Base-by-base conservation (phyloP, 2,888 invertebrate genomes). In the Oxyscelio sp. region DNA sequence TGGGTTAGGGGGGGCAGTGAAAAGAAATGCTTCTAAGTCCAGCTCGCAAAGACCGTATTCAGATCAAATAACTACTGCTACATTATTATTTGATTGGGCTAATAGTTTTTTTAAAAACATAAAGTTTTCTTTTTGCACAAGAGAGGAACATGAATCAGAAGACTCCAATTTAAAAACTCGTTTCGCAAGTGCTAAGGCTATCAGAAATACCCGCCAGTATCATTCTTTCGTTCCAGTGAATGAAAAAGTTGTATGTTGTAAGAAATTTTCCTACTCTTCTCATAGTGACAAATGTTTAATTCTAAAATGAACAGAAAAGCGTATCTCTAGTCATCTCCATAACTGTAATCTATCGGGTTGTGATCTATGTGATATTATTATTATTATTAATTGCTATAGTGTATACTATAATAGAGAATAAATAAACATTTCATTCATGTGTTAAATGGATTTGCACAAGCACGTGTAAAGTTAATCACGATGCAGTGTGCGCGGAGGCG, bases 71-170 rank as follows among this genome's bases (percentile, higher is more conserved):
- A 61, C 43, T 40, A 61, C 43, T 17, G 13, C 61, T 4, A 43
- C 8, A 61, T 19, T 43, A 40, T 61, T 61, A 61, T 43, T 40
- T 24, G 61, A 27, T 27, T 27, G 27, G 27, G 61, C 61, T 19
- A 61, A 21, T 5, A 17, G 40, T 38, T 58, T 40, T 43, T 50
- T 65, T 40, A 45, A 17, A 22, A 45, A 59, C 13, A 22, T 58
- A 0, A 48, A 43, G 19, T 58, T 48, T 59, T 21, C 50, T 19
- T 54, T 54, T 34, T 54, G 54, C 2, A 54, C 54, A 9, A 15
- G 15, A 24, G 6, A 27, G n/a, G 68, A 70, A 15, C 52, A 52
- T 27, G 19, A 31, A 40, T 19, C 15, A 70, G 38, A 24, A 58
- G 45, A 58, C 43, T n/a, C n/a, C n/a, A 24, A 11, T 40, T 19